These are phyloP conservation scores for Nephrotoma appendiculata DNA, from an alignment of 2,888 invertebrate genomes.

Conservation along the genomic window DNA sequence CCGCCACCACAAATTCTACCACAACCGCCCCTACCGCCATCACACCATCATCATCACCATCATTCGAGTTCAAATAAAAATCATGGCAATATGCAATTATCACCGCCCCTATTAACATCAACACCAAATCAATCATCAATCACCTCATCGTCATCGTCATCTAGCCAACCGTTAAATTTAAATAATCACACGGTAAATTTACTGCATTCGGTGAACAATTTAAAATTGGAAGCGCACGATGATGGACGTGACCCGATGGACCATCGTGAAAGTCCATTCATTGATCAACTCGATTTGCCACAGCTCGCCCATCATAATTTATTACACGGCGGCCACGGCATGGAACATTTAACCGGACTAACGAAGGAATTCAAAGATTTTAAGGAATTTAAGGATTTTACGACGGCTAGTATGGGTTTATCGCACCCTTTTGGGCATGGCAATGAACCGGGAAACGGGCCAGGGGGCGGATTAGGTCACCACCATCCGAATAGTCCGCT, in stretches of 20 bases:
- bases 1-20: slow-evolving; percentile 15
- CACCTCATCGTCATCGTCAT: slow-evolving; percentile 7
- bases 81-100: slow-evolving; percentile 14
- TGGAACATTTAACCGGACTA: neutral
- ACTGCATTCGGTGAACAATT: slow-evolving; percentile 15
- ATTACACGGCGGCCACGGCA: neutral
- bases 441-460: slow-evolving; percentile 8
- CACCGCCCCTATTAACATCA: neutral
- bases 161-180: neutral
- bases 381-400: slow-evolving; percentile 25
- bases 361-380: slow-evolving; percentile 3
- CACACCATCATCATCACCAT: slow-evolving; percentile 10
- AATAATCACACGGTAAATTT: neutral
- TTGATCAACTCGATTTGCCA: slow-evolving; percentile 33
- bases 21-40: neutral
- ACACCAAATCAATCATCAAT: slow-evolving; percentile 14
- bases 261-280: slow-evolving; percentile 25
- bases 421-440: slow-evolving; percentile 28
- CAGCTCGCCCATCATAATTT: slow-evolving; percentile 8
- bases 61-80: slow-evolving; percentile 10
- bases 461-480: slow-evolving; percentile 27
- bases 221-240: slow-evolving; percentile 25
- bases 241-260: slow-evolving; percentile 10
- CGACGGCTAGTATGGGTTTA: slow-evolving; percentile 32
- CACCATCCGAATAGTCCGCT: slow-evolving; percentile 42